Evolutionary conservation across 2,797 vertebrate species (phyloP), one percentile per base, ranked within the genome.

Genomic region (Syngnathus acus): DNA sequence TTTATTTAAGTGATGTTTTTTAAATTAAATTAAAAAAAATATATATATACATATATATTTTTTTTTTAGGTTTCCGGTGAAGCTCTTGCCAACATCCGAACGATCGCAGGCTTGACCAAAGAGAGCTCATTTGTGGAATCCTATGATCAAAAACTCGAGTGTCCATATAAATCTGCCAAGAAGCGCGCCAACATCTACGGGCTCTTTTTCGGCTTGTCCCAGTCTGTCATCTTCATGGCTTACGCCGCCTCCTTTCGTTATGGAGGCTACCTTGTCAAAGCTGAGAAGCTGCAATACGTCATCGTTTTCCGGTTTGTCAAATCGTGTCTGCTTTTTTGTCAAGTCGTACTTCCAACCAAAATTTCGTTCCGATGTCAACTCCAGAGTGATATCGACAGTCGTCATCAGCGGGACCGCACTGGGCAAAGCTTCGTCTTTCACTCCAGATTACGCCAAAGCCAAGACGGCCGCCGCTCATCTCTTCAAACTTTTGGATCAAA

Each of bases 391-490:
- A 69, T 78, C 90, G 62, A 89, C 88, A 21, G 64, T 94, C 5
- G 89, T 93, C 9, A 86, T 87, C 70, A 92, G 93, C 50, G 92
- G 92, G 1, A 91, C 87, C 0, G 90, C 92, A 1, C 78, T 94
- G 16, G 92, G 92, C 19, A 87, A 64, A 80, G 91, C 89, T 6
- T 93, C 91, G 6, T 91, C 92, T 42, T 93, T 91, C 64, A 93
- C 93, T 45, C 92, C 93, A 51, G 92, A 93, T 78, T 94, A 93
- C 2, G 91, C 89, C 66, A 93, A 94, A 83, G 92, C 92, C 66
- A 93, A 92, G 83, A 92, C 69, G 8, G 88, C 93, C 50, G 93
- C 92, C 16, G 85, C 83, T 50, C 89, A 89, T 38, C 71, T 94
- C 38, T 94, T 94, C 67, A 86, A 86, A 76, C 72, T 94, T 10